Base-by-base conservation (phyloP, 2,888 invertebrate species). In the Pilophorus perplexus region DNA sequence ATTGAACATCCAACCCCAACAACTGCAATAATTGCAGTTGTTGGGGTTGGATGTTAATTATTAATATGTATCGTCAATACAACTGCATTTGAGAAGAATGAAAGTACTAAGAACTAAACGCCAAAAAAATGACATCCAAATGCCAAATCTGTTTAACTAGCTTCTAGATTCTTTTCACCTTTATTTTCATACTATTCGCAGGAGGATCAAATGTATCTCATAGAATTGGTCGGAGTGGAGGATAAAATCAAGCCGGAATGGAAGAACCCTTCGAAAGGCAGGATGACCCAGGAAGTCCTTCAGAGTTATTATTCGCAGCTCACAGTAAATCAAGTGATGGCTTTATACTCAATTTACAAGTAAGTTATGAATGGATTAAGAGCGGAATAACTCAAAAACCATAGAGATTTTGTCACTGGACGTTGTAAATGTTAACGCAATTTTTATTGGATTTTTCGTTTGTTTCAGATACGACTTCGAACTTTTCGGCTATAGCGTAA, bases 191-290 rank as follows among this genome's bases (percentile, higher is more conserved):
- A 52, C 59, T n/a, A 62, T 20, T 77, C 75, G 12, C 76, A 86
- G 85, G 86, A 88, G 75, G 90, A 91, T 79, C 90, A 90, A 79
- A 83, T 85, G 75, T 90, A 85, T 79, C 80, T 91, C 72, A 90
- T 90, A 73, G 86, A 87, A 76, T 83, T 85, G 77, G 86, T 89
- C 48, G 85, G 84, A 27, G 81, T 91, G 52, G 84, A 87, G 73
- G 85, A 86, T 72, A 80, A 89, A 66, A 86, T 90, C 67, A 86
- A 87, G 74, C 89, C 90, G 0, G 88, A 90, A 74, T 90, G 90
- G 90, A 84, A 85, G 71, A 90, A 91, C 78, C 85, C 87, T 70
- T 89, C 89, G 28, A 87, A 87, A 73, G 88, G 87, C 6, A 60
- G 69, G 33, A 86, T 87, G 72, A 89, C 89, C 0, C 81, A 85